Conservation (phyloP, 2,797 vertebrate species). For the Trichosurus vulpecula region DNA sequence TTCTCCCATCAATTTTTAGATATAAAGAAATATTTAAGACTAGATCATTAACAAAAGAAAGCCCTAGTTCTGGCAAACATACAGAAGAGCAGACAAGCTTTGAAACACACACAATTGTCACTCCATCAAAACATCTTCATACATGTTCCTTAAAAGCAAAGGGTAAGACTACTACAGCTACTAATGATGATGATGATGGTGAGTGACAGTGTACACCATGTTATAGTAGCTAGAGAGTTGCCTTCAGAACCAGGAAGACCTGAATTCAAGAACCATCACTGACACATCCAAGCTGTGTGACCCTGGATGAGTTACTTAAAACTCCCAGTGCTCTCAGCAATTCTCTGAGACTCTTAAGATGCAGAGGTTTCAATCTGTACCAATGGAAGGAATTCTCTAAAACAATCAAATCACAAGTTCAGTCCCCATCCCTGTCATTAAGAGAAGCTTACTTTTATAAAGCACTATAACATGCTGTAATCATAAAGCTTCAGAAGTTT, state of each 20-base stretch:
- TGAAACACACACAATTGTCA: background rate
- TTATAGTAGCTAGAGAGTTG: background rate
- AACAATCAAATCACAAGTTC: background rate
- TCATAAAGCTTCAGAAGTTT: background rate
- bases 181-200: background rate
- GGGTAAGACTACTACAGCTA: background rate
- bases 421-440: background rate
- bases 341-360: background rate
- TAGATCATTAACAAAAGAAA: background rate
- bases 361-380: background rate
- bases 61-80: background rate
- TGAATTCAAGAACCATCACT: background rate
- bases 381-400: background rate
- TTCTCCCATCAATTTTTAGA: background rate
- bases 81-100: background rate
- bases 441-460: background rate
- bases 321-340: background rate
- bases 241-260: background rate
- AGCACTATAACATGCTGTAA: background rate
- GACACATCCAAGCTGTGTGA: background rate
- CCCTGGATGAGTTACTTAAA: background rate
- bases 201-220: background rate
- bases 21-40: background rate
- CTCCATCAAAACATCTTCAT: background rate
- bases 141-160: background rate